Base-by-base conservation (phyloP, 2,888 invertebrate species). In the Leptinotarsa rubiginosa region DNA sequence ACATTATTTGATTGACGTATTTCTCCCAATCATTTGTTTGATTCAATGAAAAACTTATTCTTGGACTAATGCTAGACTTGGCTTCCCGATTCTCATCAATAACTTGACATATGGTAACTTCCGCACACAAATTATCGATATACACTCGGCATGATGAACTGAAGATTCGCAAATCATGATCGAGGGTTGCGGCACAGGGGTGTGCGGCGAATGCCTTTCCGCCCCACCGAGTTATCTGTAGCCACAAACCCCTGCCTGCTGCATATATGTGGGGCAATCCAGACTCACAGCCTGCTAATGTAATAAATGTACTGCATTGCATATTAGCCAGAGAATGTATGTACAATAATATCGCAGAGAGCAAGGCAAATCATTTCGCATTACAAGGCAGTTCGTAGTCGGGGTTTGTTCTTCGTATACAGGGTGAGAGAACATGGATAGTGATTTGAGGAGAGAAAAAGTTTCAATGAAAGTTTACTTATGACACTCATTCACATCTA, bases 261-360 rank as follows among this genome's bases (percentile, higher is more conserved):
- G 74, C 80, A 81, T 81, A 77, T 76, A 80, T 82, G 81, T 80
- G 79, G 82, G 81, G 82, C 83, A 82, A 82, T 82, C 80, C 83
- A 78, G 79, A 80, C 65, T 54, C 75, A 79, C 80, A 81, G 80
- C 81, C 81, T 83, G 81, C 83, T 86, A 85, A 86, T 84, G 84
- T 84, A 85, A 86, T 86, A 85, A 85, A 86, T 85, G 84, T 84
- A 84, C 85, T 85, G 84, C 85, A 84, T 84, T 81, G 82, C 84
- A 85, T 85, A 85, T 85, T 85, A 85, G 83, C 80, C 78, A 47
- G 79, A 79, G 82, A 79, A 82, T 82, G 81, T 78, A 78, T 78
- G 76, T 80, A 79, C 80, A 79, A 81, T 83, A 78, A 80, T 81
- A 82, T 81, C 77, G 79, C 73, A 70, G 62, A 62, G 62, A 62